Evolutionary conservation across 2,113 vertebrate species (phyloP).

Genomic region (Forbesichthys agassizii): DNA sequence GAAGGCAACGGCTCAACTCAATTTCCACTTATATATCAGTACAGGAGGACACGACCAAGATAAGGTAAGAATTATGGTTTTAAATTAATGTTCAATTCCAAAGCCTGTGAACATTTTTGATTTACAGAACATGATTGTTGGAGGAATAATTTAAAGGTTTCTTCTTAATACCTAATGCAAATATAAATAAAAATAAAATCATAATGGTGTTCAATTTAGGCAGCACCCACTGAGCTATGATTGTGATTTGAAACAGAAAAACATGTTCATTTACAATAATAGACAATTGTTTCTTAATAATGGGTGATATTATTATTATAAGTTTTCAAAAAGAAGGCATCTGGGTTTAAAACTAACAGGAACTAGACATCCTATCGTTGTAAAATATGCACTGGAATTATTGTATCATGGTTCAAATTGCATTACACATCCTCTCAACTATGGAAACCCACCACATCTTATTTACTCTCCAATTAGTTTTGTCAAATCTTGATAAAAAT

Average conservation of each 20-base stretch:
- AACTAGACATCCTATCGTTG: constrained; percentile 19
- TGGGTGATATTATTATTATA: too few species aligned
- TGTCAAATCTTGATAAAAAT: too few species aligned
- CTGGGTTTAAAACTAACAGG: not conserved
- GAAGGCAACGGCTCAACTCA: not conserved
- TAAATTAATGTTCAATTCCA: constrained; percentile 1
- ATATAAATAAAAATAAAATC: not conserved
- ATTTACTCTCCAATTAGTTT: too few species aligned
- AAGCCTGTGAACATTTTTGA: constrained; percentile 4
- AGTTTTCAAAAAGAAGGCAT: not conserved
- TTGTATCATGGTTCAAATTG: constrained; percentile 7
- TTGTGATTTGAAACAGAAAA: too few species aligned
- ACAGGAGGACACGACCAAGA: not conserved
- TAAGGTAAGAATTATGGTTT: constrained; percentile 39
- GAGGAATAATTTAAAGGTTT: constrained; percentile 16
- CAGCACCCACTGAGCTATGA: too few species aligned
- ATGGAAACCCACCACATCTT: too few species aligned
- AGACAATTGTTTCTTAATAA: too few species aligned
- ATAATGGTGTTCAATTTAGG: not conserved
- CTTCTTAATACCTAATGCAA: not conserved
- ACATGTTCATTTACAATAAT: too few species aligned
- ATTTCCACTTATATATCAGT: constrained; percentile 3
- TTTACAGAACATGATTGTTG: constrained; percentile 16
- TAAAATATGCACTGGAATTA: constrained; percentile 11
- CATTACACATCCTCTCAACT: not conserved